Evolutionary conservation across 1,140 invertebrate genomes (phyloP), one percentile per base, ranked within the genome.

Genomic region (Ostrea denselamellosa): DNA sequence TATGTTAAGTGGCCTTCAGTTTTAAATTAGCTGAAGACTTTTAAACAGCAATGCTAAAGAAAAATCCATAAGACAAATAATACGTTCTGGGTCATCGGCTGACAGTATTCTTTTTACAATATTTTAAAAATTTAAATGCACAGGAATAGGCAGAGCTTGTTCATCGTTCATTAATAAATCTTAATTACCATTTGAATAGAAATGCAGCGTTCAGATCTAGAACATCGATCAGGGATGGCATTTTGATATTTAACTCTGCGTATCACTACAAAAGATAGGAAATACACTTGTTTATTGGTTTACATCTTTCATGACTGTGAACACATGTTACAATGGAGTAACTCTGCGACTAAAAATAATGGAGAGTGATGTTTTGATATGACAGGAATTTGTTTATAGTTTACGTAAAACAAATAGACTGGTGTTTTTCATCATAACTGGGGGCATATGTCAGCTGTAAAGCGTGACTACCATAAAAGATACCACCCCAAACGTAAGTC

Each of bases 121-220:
- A 77, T 77, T 77, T 77, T 12, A 77, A 71, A 25, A 77, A 28
- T 77, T 25, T 34, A 77, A 28, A 34, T 12, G 22, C 28, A 28
- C 68, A 34, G 68, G 28, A 77, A 4, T 77, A 77, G 10, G 28
- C 25, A 22, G 25, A 25, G 2, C 68, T 77, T 25, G 34, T 77
- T 77, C 22, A 77, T 77, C 68, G 22, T 77, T 77, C 68, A 77
- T 77, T 77, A 77, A 34, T 22, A 77, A 77, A 77, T 34, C 25
- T 77, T 25, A 77, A 77, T 77, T 77, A 77, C 28, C 68, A 77
- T 77, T 77, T 77, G 9, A 77, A 77, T 77, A 25, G 25, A 77
- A 25, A 12, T 12, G 28, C 68, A 34, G 14, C 5, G 68, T 28
- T 77, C 68, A 34, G 25, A 77, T 14, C 28, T 77, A 28, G 28